Evolutionary conservation across 2,113 vertebrate genomes (phyloP).

Genomic region (Cyphomyrus plagiostoma): DNA sequence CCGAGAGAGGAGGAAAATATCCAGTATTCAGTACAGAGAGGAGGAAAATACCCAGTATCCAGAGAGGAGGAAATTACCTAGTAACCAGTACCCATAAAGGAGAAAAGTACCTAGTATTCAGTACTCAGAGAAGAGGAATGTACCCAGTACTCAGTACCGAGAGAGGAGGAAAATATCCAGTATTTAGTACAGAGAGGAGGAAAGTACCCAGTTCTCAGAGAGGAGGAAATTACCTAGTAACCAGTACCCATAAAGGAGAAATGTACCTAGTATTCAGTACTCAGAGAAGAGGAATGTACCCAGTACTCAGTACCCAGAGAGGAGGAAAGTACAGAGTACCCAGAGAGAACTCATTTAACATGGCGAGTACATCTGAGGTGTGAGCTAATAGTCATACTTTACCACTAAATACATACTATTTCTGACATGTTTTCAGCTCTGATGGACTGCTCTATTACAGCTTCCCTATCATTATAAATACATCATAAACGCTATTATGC

Average conservation of each 20-base stretch:
- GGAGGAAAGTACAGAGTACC: not conserved
- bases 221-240: too few relatives aligned
- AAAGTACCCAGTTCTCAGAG: not conserved
- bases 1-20: not conserved
- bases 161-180: not conserved
- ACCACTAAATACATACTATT: not conserved
- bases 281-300: not conserved
- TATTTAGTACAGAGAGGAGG: too few relatives aligned
- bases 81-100: not conserved
- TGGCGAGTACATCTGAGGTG: not conserved
- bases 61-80: too few relatives aligned
- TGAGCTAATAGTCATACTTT: not conserved
- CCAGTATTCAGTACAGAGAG: too few relatives aligned
- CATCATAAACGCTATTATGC: not conserved
- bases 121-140: not conserved
- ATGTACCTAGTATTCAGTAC: not conserved
- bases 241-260: not conserved
- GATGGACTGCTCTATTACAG: not conserved
- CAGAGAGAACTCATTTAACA: not conserved
- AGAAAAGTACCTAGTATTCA: not conserved
- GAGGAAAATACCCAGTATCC: too few relatives aligned
- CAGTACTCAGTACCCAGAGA: not conserved
- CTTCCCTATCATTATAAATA: not conserved
- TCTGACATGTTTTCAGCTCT: not conserved
- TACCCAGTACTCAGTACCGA: not conserved